Conservation (phyloP, 2,797 vertebrate species). For the Enteromius unitaeniatus region DNA sequence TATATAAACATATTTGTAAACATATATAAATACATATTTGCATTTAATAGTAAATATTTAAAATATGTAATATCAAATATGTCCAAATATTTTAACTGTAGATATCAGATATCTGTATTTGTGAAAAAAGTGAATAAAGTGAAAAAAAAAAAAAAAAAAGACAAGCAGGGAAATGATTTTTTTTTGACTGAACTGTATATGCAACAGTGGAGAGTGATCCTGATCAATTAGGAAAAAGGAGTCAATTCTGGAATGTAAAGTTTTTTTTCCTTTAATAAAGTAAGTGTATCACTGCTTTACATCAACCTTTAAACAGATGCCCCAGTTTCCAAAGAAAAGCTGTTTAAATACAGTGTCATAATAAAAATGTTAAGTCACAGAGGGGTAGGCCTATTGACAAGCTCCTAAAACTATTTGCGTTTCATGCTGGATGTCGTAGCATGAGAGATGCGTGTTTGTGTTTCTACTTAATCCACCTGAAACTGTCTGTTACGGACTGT, state of each 20-base stretch:
- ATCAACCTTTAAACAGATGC: background rate
- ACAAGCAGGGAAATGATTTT: background rate
- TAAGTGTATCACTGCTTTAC: background rate
- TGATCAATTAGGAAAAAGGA: background rate
- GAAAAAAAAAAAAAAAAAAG: background rate
- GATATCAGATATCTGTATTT: background rate
- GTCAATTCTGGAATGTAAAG: background rate
- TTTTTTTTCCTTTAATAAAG: background rate
- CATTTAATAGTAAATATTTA: no score
- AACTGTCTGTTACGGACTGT: constrained; percentile 3
- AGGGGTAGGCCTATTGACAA: background rate
- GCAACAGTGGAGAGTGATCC: background rate
- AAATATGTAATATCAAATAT: no score
- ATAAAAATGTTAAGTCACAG: background rate
- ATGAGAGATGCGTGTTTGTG: constrained; percentile 23
- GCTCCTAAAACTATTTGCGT: background rate
- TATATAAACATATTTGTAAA: no score
- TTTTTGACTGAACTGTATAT: background rate
- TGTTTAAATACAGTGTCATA: background rate
- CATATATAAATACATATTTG: no score
- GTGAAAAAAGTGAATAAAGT: background rate
- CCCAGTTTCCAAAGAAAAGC: constrained; percentile 4
- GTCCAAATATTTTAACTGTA: background rate
- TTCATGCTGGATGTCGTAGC: constrained; percentile 5
- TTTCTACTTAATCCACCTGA: constrained; percentile 28